phyloP scores from a whole-genome alignment of 2,113 vertebrate genomes.

The Dermatemys mawii region DNA sequence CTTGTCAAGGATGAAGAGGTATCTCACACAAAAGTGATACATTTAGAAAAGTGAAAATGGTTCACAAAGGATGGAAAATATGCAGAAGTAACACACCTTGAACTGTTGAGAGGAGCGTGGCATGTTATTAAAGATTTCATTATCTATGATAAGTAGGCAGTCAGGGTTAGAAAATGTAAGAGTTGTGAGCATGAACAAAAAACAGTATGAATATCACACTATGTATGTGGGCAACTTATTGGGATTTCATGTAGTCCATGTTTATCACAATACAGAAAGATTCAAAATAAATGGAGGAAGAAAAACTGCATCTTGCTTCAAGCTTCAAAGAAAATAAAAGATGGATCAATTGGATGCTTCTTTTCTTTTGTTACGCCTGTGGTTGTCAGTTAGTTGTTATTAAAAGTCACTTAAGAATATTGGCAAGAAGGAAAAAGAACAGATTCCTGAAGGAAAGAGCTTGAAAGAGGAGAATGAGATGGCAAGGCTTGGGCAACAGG shows the following conservation, averaged over 20 bases:
- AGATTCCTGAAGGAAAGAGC: neutral
- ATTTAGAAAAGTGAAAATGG: neutral
- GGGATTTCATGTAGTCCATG: neutral
- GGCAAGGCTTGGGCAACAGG: neutral
- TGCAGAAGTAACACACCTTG: neutral
- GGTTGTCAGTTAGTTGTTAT: neutral
- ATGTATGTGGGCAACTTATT: neutral
- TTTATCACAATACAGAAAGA: neutral
- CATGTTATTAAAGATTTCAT: neutral
- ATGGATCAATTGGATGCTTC: neutral
- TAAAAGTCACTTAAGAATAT: neutral
- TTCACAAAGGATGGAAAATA: neutral
- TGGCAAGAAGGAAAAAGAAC: neutral
- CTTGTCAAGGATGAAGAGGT: constrained; percentile 22
- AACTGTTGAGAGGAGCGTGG: neutral
- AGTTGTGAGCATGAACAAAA: neutral
- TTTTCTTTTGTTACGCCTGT: neutral
- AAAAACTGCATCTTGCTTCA: neutral
- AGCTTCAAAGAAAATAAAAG: neutral
- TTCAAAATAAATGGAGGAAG: neutral
- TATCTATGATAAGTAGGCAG: neutral
- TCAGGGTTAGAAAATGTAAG: neutral
- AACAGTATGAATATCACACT: neutral
- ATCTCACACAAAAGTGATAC: neutral
- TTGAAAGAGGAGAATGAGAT: neutral